Conservation (phyloP, 2,888 invertebrate species). For the Laothoe populi region DNA sequence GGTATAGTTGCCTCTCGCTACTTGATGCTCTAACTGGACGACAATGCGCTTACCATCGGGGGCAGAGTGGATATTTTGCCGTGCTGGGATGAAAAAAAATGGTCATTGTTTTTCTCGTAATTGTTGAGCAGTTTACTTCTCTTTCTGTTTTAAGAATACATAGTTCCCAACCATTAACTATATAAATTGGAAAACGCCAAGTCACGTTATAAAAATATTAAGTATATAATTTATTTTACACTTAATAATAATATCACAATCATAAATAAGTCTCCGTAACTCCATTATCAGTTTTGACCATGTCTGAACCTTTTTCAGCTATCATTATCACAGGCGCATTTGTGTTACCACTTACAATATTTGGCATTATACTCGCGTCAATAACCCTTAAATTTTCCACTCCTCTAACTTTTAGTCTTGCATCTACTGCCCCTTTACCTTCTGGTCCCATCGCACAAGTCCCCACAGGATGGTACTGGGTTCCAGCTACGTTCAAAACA, state of each 20-base stretch:
- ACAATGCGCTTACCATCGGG: no score
- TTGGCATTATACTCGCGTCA: constrained; percentile 87
- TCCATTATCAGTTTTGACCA: constrained; percentile 69
- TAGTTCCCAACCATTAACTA: no score
- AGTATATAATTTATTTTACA: neutral
- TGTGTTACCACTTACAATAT: constrained; percentile 85
- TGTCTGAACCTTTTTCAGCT: constrained; percentile 85
- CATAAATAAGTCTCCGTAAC: constrained; percentile 13
- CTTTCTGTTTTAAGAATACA: no score
- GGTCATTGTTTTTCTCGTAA: no score
- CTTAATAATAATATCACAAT: constrained; percentile 3
- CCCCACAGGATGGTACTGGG: constrained; percentile 52
- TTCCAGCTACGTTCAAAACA: constrained; percentile 49
- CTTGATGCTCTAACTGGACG: no score
- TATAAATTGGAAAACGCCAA: no score
- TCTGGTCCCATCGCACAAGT: constrained; percentile 52
- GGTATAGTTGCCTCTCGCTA: no score
- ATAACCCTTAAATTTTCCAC: constrained; percentile 84
- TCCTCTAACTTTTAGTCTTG: constrained; percentile 72
- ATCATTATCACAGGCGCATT: constrained; percentile 86
- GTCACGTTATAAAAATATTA: no score
- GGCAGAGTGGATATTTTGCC: no score
- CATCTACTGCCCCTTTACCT: constrained; percentile 47
- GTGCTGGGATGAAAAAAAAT: no score
- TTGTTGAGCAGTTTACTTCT: no score